Conservation (phyloP, 2,113 vertebrate species). For the Erinaceus europaeus region DNA sequence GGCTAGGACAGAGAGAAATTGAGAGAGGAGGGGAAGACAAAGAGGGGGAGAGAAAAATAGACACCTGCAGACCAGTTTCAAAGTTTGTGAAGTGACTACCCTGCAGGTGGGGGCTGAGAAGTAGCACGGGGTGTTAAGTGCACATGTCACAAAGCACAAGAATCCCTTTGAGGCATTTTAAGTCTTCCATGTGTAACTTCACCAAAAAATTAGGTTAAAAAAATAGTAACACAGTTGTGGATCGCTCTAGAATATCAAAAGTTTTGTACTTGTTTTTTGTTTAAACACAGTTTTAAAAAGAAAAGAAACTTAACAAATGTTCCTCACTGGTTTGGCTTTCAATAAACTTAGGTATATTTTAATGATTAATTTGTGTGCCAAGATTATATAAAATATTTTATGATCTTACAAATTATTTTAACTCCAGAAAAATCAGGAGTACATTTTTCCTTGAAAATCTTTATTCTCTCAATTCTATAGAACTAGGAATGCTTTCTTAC, state of each 20-base stretch:
- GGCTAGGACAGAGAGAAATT: too few relatives aligned
- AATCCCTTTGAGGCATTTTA: constrained; percentile 78
- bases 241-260: constrained; percentile 64
- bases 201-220: constrained; percentile 76
- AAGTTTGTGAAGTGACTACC: too few relatives aligned
- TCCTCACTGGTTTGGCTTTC: constrained; percentile 41
- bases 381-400: constrained; percentile 45
- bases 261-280: constrained; percentile 77
- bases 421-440: constrained; percentile 18
- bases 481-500: constrained; percentile 48
- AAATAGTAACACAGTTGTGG: constrained; percentile 58
- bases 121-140: constrained; percentile 44
- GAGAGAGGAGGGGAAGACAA: too few relatives aligned
- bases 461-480: constrained; percentile 68
- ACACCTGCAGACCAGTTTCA: too few relatives aligned
- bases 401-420: constrained; percentile 45
- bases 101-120: constrained; percentile 50
- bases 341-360: constrained; percentile 62
- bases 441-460: constrained; percentile 35
- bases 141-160: constrained; percentile 66
- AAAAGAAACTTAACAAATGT: constrained; percentile 66
- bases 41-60: too few relatives aligned
- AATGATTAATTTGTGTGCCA: constrained; percentile 22
- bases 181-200: constrained; percentile 68
- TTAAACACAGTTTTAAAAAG: constrained; percentile 71